Conservation (phyloP, 2,113 vertebrate genomes). For the Myrmophylax atrothorax region DNA sequence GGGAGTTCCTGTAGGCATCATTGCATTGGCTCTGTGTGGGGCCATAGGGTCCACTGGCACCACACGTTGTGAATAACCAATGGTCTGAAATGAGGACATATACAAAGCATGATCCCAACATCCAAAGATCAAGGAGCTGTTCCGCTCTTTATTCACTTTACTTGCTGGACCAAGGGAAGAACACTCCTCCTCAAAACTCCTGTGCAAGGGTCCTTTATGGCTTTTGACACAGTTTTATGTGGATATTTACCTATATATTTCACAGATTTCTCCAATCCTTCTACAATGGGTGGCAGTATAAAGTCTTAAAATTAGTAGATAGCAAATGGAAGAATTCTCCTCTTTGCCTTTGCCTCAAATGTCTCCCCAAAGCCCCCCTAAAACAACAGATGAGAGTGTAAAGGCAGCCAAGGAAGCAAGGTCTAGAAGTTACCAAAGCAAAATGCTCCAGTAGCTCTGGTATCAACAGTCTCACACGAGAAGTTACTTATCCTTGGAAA, state of each 20-base stretch:
- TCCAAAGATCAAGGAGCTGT: neutral
- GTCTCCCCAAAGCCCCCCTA: neutral
- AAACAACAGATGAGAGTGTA: neutral
- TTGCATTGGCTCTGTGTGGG: conserved; percentile 92
- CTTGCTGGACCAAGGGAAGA: neutral
- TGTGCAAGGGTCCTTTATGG: neutral
- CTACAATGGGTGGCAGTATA: neutral
- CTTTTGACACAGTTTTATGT: neutral
- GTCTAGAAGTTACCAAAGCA: neutral
- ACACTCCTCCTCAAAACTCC: neutral
- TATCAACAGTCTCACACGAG: neutral
- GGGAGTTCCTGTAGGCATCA: conserved; percentile 89
- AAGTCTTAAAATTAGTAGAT: neutral
- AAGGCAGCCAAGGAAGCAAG: neutral
- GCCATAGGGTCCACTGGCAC: conserved; percentile 89
- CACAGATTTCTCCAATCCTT: neutral
- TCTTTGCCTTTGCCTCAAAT: neutral
- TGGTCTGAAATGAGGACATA: conserved; percentile 70
- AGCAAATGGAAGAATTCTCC: neutral
- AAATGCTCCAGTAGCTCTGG: neutral
- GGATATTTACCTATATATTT: neutral
- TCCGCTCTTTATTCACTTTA: neutral
- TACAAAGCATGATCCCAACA: neutral
- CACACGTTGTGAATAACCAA: conserved; percentile 93
- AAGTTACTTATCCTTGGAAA: neutral